Base-by-base conservation (phyloP, 1,140 invertebrate species). In the Solen grandis region DNA sequence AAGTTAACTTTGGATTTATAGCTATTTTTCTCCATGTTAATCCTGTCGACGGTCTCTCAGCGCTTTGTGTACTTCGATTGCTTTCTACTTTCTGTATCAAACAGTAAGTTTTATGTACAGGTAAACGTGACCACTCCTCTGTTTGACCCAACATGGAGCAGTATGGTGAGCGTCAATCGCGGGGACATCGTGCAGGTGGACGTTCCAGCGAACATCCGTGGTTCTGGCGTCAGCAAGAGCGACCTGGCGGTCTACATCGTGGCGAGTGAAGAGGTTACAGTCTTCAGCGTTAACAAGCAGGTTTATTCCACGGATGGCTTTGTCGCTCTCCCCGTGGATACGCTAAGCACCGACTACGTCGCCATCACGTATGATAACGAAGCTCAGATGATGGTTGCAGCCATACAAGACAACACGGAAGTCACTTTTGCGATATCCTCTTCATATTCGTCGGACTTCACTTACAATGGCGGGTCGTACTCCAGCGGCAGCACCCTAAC, bases 291-390 rank as follows among this genome's bases (percentile, higher is more conserved):
- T 2, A 87, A 86, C 77, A 86, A 84, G 35, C 70, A 83, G 33
- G 50, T 33, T 0, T 82, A 69, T 25, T 81, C 86, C 5, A 84
- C 69, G 0, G 88, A 89, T 69, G 84, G 73, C n/a, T 89, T 83
- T 68, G 25, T 89, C 35, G 85, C 86, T 2, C 54, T 87, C 14
- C 88, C 88, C 0, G 68, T 74, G 0, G 62, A 87, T 36, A 76
- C 76, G 5, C 52, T 88, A 8, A 82, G 85, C 41, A 66, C 46
- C 5, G 59, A 83, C 14, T 88, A 89, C 60, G 84, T 76, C 60
- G 66, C 82, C 16, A 54, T 87, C 3, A 63, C 76, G 8, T 88
- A 5, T 19, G 46, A 22, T 25, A 5, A 65, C 0, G 57, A 52
- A 22, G 13, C 79, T 5, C 59, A 81, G 38, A 65, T 77, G 1